Evolutionary conservation across 2,888 invertebrate genomes (phyloP).

Genomic region (Luperina nickerlii): DNA sequence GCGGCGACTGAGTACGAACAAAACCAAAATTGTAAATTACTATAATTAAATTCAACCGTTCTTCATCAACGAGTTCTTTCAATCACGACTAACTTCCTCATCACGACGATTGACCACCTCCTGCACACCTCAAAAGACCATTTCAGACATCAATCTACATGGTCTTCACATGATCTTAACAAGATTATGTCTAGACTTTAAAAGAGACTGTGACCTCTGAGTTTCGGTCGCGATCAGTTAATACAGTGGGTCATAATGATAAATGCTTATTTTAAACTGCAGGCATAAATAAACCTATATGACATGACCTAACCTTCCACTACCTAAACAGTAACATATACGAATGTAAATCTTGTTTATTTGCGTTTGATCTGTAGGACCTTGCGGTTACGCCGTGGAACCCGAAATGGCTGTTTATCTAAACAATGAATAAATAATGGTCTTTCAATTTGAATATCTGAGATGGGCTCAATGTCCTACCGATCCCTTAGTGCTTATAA

Average conservation of each 20-base stretch:
- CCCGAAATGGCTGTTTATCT: not conserved
- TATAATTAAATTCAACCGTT: no score
- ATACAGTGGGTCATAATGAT: not conserved
- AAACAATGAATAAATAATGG: conserved; percentile 7
- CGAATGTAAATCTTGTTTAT: conserved; percentile 8
- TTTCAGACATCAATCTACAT: no score
- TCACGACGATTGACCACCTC: no score
- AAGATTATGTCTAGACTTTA: no score
- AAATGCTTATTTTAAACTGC: not conserved
- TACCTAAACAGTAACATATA: not conserved
- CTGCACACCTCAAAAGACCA: no score
- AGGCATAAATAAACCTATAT: not conserved
- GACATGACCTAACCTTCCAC: not conserved
- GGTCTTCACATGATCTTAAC: no score
- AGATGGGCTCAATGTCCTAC: not conserved
- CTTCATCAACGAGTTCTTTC: no score
- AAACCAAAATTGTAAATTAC: no score
- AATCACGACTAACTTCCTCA: no score
- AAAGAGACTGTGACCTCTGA: no score
- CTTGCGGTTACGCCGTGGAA: not conserved
- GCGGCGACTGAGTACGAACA: no score
- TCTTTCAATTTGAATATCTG: conserved; percentile 15
- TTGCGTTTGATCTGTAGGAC: not conserved
- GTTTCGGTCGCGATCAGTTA: not conserved
- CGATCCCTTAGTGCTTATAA: not conserved